phyloP scores from a whole-genome alignment of 1,140 invertebrate species.

The Scaptomyza montana region DNA sequence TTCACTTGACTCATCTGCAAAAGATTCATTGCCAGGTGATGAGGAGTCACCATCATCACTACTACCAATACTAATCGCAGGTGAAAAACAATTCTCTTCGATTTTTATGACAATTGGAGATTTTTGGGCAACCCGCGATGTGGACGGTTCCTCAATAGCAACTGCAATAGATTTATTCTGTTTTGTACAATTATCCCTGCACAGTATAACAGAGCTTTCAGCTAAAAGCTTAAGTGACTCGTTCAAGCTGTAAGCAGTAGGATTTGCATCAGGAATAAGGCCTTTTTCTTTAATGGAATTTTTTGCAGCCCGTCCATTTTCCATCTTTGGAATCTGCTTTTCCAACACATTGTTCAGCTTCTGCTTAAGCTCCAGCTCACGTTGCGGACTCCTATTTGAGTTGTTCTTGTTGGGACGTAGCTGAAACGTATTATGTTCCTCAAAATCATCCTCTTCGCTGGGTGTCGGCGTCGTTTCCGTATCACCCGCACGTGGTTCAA shows the following conservation, averaged over 20 bases:
- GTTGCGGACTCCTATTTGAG: neutral
- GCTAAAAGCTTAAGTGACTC: neutral
- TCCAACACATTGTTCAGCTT: constrained; percentile 8
- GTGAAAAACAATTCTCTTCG: constrained; percentile 1
- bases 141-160: constrained; percentile 14
- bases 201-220: neutral
- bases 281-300: neutral
- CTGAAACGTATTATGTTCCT: constrained; percentile 53
- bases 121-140: constrained; percentile 3
- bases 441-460: constrained; percentile 64
- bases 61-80: neutral
- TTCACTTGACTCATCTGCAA: neutral
- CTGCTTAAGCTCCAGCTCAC: constrained; percentile 14
- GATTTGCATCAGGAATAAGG: neutral
- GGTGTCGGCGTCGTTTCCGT: constrained; percentile 23
- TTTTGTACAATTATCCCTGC: neutral
- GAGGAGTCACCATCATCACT: constrained; percentile 2
- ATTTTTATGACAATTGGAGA: constrained; percentile 13
- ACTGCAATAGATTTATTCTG: neutral
- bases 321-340: neutral
- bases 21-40: neutral
- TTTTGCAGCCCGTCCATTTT: constrained; percentile 20
- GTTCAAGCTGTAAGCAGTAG: neutral
- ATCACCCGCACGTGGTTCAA: constrained; percentile 48
- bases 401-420: constrained; percentile 39